Conservation (phyloP, 2,888 invertebrate genomes). For the Heliconius erato region DNA sequence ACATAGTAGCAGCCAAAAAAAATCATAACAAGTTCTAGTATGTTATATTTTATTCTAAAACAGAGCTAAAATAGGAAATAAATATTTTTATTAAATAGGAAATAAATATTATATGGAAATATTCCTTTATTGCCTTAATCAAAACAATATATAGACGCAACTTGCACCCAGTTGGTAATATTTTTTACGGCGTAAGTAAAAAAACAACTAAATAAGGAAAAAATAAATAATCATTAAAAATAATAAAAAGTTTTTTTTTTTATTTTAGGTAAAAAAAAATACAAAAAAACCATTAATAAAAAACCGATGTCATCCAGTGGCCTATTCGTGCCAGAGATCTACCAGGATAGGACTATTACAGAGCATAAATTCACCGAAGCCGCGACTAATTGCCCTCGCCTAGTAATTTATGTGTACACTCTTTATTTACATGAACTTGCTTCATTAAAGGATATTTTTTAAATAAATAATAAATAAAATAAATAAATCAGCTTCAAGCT, state of each 20-base stretch:
- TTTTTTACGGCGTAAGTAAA: no score
- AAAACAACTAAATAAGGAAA: no score
- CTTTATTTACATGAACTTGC: constrained; percentile 25
- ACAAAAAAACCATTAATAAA: not conserved
- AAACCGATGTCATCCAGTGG: not conserved
- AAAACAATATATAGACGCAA: no score
- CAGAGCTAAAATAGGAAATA: not conserved
- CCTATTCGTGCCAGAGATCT: constrained; percentile 37
- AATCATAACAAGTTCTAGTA: not conserved
- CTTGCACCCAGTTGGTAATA: no score
- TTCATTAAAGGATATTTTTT: not conserved
- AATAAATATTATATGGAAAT: no score
- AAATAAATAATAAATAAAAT: no score
- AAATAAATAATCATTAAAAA: no score
- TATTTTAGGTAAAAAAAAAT: not conserved
- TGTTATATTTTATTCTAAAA: no score
- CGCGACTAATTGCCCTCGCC: constrained; percentile 37
- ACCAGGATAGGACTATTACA: constrained; percentile 32
- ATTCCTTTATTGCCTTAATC: not conserved
- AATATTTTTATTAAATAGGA: no score
- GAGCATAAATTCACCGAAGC: constrained; percentile 32
- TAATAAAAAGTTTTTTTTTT: not conserved
- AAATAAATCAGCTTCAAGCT: no score
- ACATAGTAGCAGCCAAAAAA: no score
- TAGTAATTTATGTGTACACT: constrained; percentile 32